Evolutionary conservation across 1,140 invertebrate genomes (phyloP), one percentile per base, ranked within the genome.

Genomic region (Eurosta solidaginis): DNA sequence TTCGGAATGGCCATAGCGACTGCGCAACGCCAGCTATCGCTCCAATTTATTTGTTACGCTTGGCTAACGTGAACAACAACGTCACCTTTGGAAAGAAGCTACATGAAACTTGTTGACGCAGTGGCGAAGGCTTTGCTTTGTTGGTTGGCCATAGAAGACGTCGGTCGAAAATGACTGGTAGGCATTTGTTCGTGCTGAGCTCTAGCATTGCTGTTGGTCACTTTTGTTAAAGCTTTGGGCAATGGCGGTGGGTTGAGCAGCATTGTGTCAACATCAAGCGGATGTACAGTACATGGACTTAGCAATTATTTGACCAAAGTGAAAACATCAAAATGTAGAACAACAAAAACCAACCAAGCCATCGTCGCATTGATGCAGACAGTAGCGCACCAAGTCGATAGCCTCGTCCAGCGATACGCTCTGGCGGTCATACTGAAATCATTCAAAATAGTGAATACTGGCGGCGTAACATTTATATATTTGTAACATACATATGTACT

Each of bases 1-100:
- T 33, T 75, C 42, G 36, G 36, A 75, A 42, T 45, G 42, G 74
- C 22, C 74, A 50, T 29, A 45, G 74, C 42, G 74, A 47, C 74
- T 50, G 74, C 74, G 74, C 42, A 75, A 50, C 74, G 74, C 42
- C 42, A 68, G 22, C 59, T 74, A 78, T 74, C 77, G 77, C 77
- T 78, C 77, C 74, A 78, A 78, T 78, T 78, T 78, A 78, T 78
- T 78, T 78, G 77, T 78, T 78, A 49, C 68, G 77, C 77, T 78
- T 50, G 77, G 77, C 42, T 78, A 40, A 78, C 45, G 45, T 20
- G 33, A 33, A 29, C 33, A 20, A 47, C 63, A 78, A 54, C 50
- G 77, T 47, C 68, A 74, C 63, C 63, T 49, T 44, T 50, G 77
- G 52, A 45, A 52, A 68, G 74, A 40, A 74, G 77, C 77, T 33